Evolutionary conservation across 2,888 invertebrate species (phyloP), one percentile per base, ranked within the genome.

Genomic region (Pristionchus japonicus): DNA sequence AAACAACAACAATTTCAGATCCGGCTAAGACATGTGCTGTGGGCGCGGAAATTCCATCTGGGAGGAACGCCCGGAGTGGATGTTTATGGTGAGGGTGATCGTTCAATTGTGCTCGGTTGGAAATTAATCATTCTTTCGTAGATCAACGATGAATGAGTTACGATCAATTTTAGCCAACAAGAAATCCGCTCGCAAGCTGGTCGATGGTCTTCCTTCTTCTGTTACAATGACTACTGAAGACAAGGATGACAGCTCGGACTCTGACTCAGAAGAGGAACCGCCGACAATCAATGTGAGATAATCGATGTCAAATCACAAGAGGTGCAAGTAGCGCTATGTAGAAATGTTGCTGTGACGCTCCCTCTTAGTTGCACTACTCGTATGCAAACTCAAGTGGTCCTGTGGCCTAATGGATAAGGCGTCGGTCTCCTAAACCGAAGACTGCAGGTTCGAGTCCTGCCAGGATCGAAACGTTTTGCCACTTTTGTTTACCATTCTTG

Each of bases 331-430:
- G n/a, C n/a, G n/a, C n/a, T n/a, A n/a, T n/a, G n/a, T n/a, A n/a
- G n/a, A n/a, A n/a, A n/a, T n/a, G n/a, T n/a, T n/a, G n/a, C n/a
- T n/a, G n/a, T n/a, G n/a, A n/a, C n/a, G n/a, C n/a, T n/a, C n/a
- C n/a, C n/a, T n/a, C n/a, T n/a, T n/a, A n/a, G n/a, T n/a, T n/a
- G n/a, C n/a, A n/a, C n/a, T n/a, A n/a, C n/a, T n/a, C n/a, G n/a
- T n/a, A n/a, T n/a, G n/a, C n/a, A n/a, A n/a, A n/a, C n/a, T n/a
- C n/a, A n/a, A n/a, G n/a, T 74, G 89, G 88, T 86, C 89, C 89
- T 90, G 90, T 91, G 90, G 91, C 91, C 91, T 91, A 91, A 91
- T 91, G 91, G 91, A 91, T 91, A 91, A 91, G 91, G 91, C 90
- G 91, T 91, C 91, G 91, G 91, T 91, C 91, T 91, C 91, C 91